Base-by-base conservation (phyloP, 2,113 vertebrate genomes). In the Rhineura floridana region DNA sequence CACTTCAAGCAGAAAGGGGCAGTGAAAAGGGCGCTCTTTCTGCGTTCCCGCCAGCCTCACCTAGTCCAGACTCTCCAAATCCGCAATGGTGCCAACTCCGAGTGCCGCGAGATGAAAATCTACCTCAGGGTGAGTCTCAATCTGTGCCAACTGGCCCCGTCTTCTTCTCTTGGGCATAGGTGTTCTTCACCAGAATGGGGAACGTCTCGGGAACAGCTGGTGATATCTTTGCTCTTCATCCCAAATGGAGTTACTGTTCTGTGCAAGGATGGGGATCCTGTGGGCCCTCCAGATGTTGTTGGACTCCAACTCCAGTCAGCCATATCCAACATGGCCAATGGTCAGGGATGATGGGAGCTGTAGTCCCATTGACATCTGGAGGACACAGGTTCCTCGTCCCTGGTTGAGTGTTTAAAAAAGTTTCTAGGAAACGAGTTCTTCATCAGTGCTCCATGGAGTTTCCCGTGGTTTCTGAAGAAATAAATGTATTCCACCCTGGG, bases 1-100 rank as follows among this genome's bases (percentile, higher is more conserved):
- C 97, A 95, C 86, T 95, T 96, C 83, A 98, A 98, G 91, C 97
- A 98, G 95, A 98, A 98, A 90, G 97, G 97, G 5, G 97, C 97
- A 0, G 93, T 98, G 50, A 97, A 96, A 88, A 95, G 98, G 83
- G 97, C 97, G 0, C 95, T 98, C 72, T 99, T 99, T 91, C 84
- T 98, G 84, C 95, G 97, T 65, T 96, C 97, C 88, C 97, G 95
- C 84, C 96, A 97, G 94, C 94, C 98, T 0, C 87, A 91, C 78
- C 92, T 98, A n/a, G 94, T 94, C 7, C 94, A 90, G 87, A 96
- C 87, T 5, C 89, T 99, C 83, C 92, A 91, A 33, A 92, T 98
- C 83, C 96, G 85, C 72, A 98, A 96, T 0, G 97, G 97, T 44
- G 95, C 94, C 36, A 93, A 94, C 84, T 96, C 95, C 3, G 76